Base-by-base conservation (phyloP, 2,888 invertebrate species). In the Teinopalpus imperialis region DNA sequence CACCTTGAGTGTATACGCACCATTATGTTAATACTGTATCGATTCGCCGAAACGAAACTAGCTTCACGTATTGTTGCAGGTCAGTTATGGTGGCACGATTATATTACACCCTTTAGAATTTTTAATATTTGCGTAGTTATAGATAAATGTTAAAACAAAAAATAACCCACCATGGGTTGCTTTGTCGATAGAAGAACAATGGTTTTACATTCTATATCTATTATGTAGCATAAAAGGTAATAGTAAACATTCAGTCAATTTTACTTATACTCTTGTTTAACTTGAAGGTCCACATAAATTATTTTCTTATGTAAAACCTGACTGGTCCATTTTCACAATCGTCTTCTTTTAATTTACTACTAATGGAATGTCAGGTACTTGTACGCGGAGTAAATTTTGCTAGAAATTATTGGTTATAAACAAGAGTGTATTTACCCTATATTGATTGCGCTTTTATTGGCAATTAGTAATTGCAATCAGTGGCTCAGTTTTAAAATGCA, bases 11-110 rank as follows among this genome's bases (percentile, higher is more conserved):
- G 46, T 43, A 46, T 44, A 46, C 41, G 45, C 42, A 54, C 46
- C 42, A 53, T 56, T 63, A 66, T 63, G 68, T 54, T 60, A 55
- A 62, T 57, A 46, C 48, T 41, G 44, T 49, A 59, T 56, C 51
- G 59, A 60, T 66, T 63, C 61, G 54, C 50, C 59, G 66, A 68
- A 71, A 64, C 57, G 52, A 57, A 61, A 57, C 61, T 63, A 58
- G 52, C 44, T 43, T 49, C 51, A 39, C 42, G 51, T 43, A 49
- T 43, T 53, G 51, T 51, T 57, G 46, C 56, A 44, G 48, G 47
- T 53, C 46, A 47, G 43, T 48, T 29, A 43, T 35, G 24, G 12
- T 16, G 8, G 35, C 31, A 12, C 9, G 14, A n/a, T 4, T 2
- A 30, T 18, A 10, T 37, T 10, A 7, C 12, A 20, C 30, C 30